Conservation (phyloP, 2,888 invertebrate species). For the Caprella mutica region DNA sequence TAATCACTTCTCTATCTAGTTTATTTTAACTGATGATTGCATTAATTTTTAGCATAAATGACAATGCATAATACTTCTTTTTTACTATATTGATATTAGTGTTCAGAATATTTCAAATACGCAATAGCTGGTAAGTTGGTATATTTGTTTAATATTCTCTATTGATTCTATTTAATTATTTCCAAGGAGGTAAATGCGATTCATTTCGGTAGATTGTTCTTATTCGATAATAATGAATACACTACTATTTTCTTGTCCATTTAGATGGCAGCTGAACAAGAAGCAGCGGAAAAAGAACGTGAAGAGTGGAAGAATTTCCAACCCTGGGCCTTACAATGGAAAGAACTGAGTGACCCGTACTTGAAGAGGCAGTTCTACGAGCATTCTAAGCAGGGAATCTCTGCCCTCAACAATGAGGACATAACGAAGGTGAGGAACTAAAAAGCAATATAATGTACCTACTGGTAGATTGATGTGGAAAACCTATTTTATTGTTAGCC, state of each 20-base stretch:
- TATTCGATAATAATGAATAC: no score
- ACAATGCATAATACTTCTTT: no score
- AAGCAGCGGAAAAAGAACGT: conserved; percentile 38
- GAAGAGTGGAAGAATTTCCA: conserved; percentile 34
- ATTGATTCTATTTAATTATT: no score
- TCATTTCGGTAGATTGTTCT: no score
- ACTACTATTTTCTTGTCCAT: background rate
- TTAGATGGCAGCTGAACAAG: conserved; percentile 31
- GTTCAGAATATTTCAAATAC: no score
- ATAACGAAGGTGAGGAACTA: background rate
- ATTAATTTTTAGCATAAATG: no score
- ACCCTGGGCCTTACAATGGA: conserved; percentile 48
- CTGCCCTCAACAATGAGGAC: conserved; percentile 55
- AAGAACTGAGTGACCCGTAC: conserved; percentile 54
- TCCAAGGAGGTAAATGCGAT: no score
- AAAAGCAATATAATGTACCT: conserved; percentile 1
- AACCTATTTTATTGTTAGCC: background rate
- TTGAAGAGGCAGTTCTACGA: conserved; percentile 62
- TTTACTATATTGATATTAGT: no score
- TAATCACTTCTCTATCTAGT: no score
- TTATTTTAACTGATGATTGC: no score
- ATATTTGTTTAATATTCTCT: no score
- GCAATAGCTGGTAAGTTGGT: no score
- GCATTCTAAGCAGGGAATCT: conserved; percentile 57
- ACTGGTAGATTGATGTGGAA: background rate